Conservation (phyloP, 2,113 vertebrate species). For the Micronycteris hirsuta region DNA sequence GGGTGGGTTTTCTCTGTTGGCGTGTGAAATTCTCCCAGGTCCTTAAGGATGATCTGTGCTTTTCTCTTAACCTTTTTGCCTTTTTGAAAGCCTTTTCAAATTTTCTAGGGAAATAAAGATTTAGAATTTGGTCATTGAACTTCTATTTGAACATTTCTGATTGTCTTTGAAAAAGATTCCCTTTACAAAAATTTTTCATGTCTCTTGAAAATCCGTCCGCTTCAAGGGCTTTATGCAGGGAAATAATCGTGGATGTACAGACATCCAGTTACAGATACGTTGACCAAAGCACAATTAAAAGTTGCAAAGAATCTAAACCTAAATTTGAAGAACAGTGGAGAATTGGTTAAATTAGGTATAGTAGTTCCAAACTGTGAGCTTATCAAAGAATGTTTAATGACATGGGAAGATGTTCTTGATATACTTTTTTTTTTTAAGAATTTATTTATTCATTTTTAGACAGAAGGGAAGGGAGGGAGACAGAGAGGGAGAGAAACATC, state of each 20-base stretch:
- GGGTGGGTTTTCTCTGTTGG: slow-evolving; percentile 1
- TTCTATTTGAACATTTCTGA: not conserved
- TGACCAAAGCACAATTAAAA: not conserved
- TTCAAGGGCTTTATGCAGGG: not conserved
- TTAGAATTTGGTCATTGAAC: slow-evolving; percentile 10
- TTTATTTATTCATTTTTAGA: too few species aligned
- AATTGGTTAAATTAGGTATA: slow-evolving; percentile 7
- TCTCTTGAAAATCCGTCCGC: not conserved
- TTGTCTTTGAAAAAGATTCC: not conserved
- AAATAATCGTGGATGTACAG: not conserved
- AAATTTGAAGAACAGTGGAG: slow-evolving; percentile 1
- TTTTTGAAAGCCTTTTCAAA: slow-evolving; percentile 14
- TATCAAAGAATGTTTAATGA: slow-evolving; percentile 20
- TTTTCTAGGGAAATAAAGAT: slow-evolving; percentile 21
- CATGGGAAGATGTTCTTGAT: not conserved
- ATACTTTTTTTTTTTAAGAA: too few species aligned
- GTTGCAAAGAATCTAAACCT: not conserved
- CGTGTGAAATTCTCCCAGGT: not conserved
- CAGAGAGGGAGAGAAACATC: too few species aligned
- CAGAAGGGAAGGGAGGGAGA: too few species aligned
- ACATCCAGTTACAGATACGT: not conserved
- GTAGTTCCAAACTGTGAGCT: not conserved
- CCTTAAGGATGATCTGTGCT: not conserved
- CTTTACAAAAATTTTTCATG: not conserved
- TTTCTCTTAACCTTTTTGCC: not conserved